Percentiles rank a stretch among this genome's conserved stretches.
These are phyloP conservation scores for Darevskia nairensis DNA, from an alignment of 2,797 vertebrate species.

Conservation along the genomic window DNA sequence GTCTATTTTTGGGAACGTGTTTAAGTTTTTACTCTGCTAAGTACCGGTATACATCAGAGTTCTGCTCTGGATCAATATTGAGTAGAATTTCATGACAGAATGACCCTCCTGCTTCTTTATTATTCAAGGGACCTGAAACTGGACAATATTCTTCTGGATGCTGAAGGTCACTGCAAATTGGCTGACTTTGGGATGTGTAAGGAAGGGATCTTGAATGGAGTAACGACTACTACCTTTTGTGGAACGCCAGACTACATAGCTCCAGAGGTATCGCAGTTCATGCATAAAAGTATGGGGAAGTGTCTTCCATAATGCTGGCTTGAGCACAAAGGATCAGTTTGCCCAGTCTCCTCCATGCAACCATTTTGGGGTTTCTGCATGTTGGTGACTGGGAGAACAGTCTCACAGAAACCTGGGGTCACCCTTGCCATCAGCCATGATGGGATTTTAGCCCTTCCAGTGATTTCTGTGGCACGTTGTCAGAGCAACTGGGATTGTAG, in stretches of 20 bases:
- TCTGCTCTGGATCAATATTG: too few species aligned
- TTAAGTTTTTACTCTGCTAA: too few species aligned
- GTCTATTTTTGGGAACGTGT: too few species aligned
- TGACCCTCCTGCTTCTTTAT: constrained; percentile 39
- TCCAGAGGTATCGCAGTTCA: constrained; percentile 85
- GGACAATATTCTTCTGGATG: constrained; percentile 96
- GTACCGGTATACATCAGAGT: too few species aligned
- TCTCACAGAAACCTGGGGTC: neutral
- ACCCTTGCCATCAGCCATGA: too few species aligned
- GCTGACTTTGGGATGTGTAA: constrained; percentile 99
- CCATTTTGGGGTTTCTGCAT: neutral
- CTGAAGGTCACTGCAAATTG: constrained; percentile 96
- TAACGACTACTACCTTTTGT: constrained; percentile 95
- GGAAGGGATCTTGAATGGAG: constrained; percentile 92
- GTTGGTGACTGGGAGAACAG: neutral
- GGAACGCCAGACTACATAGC: constrained; percentile 97
- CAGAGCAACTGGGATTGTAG: neutral
- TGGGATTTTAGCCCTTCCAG: neutral
- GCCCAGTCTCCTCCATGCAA: neutral
- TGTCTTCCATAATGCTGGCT: neutral
- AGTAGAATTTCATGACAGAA: too few species aligned
- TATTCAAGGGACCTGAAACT: constrained; percentile 93
- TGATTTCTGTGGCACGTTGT: neutral
- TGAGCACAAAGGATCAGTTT: neutral
- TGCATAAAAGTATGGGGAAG: neutral